Base-by-base conservation (phyloP, 2,797 vertebrate genomes). In the Pogoniulus pusillus region DNA sequence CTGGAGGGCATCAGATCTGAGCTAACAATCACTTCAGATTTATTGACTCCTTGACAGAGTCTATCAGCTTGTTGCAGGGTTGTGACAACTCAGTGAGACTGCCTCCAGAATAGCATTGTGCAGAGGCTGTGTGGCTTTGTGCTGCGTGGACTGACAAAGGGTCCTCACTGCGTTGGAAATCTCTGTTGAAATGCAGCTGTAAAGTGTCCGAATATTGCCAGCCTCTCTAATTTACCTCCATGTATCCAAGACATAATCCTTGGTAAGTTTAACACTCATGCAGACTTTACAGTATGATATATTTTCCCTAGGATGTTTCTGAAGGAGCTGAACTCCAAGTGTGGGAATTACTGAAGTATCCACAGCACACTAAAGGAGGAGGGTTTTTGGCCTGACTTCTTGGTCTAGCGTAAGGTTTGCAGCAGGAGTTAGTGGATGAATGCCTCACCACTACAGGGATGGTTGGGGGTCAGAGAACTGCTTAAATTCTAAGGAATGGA, bases 61-160 rank as follows among this genome's bases (percentile, higher is more conserved):
- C 87, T 93, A 92, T 83, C 65, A 81, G 22, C 39, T 87, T 72
- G 59, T 78, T 57, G 72, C 51, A 49, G 19, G 43, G 29, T 13
- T 66, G 16, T 3, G 10, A 47, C 58, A 83, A 81, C 34, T 62
- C 76, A 51, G 45, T 5, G 43, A 80, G 16, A 10, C 32, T 78
- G n/a, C 41, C 12, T 93, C 66, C 63, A 89, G 72, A 85, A 32
- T 0, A 0, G 10, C 1, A 2, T 19, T 64, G 10, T 47, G 34
- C 43, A 68, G 53, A 63, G 13, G 13, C 19, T 68, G 54, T 22
- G 8, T 22, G n/a, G 13, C 30, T 83, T 79, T 4, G 1, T 47
- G 68, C 34, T 5, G 4, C 10, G 0, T 23, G 34, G 51, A 34
- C 24, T 22, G 32, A 68, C 0, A 3, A 60, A 39, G 8, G 9